phyloP scores from a whole-genome alignment of 2,113 vertebrate genomes.

The Euleptes europaea region DNA sequence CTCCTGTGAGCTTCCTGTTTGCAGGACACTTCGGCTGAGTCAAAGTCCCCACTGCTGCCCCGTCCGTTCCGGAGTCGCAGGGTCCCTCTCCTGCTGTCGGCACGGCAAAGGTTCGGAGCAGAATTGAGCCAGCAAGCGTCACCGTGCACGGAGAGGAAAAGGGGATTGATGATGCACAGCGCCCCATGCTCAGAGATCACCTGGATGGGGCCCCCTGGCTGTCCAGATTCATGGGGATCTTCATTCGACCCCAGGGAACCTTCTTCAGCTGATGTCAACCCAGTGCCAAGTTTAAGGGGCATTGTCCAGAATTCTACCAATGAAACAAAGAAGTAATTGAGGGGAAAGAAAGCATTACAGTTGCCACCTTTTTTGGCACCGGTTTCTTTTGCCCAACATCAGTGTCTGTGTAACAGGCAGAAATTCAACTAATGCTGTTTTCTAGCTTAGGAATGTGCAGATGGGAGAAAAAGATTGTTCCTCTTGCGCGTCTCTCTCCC shows the following conservation, averaged over 20 bases:
- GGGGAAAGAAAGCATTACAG: not conserved
- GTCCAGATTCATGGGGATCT: constrained; percentile 56
- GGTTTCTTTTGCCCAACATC: not conserved
- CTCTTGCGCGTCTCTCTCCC: not conserved
- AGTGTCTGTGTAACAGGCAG: not conserved
- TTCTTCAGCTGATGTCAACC: not conserved
- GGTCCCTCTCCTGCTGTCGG: not conserved
- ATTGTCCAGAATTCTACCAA: not conserved
- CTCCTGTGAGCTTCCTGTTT: too few relatives aligned
- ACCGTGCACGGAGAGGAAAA: constrained; percentile 82
- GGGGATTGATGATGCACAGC: constrained; percentile 84
- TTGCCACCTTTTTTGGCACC: not conserved
- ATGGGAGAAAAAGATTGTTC: too few relatives aligned
- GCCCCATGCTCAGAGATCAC: constrained; percentile 72
- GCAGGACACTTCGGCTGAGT: rapidly evolving
- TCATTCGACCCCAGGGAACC: constrained; percentile 65
- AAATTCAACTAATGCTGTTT: not conserved
- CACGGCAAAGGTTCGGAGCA: not conserved
- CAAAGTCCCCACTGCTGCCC: not conserved
- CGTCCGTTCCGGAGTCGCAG: not conserved
- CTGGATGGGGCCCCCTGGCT: constrained; percentile 29
- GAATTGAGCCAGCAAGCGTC: constrained; percentile 55
- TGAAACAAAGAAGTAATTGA: not conserved
- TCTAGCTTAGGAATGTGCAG: not conserved
- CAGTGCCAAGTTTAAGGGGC: not conserved